These are phyloP conservation scores for Cyphomyrus discorhynchus DNA, from an alignment of 2,113 vertebrate genomes.

Conservation along the genomic window DNA sequence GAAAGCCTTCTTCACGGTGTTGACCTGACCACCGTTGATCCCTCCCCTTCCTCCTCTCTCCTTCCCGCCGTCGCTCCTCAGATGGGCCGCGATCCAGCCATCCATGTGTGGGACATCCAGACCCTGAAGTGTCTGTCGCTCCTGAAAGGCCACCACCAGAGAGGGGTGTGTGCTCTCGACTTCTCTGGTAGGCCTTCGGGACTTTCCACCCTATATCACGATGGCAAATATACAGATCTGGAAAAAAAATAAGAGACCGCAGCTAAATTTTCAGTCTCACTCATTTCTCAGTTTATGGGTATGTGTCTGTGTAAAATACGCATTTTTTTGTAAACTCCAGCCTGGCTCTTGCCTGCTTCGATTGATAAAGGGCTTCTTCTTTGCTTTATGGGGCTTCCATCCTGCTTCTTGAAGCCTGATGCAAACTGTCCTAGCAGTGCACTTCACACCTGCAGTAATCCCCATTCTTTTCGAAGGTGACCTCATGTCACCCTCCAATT, in stretches of 20 bases:
- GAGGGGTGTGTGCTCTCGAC: slow-evolving; percentile 89
- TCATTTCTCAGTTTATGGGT: not conserved
- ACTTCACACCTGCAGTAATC: too few relatives aligned
- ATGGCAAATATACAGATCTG: not conserved
- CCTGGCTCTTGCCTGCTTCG: not conserved
- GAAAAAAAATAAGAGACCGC: not conserved
- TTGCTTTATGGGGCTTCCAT: not conserved
- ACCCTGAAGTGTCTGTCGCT: slow-evolving; percentile 87
- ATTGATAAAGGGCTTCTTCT: not conserved
- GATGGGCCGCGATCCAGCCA: slow-evolving; percentile 89
- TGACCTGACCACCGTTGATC: not conserved
- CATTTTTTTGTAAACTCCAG: too few relatives aligned
- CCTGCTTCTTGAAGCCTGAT: too few relatives aligned
- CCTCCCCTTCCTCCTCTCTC: not conserved
- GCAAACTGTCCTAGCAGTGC: too few relatives aligned
- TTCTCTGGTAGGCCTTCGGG: slow-evolving; percentile 73
- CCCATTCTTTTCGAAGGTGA: too few relatives aligned
- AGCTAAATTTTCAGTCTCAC: not conserved
- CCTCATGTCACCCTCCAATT: too few relatives aligned
- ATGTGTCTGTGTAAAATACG: not conserved
- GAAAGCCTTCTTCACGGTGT: not conserved
- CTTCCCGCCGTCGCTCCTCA: slow-evolving; percentile 31
- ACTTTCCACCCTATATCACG: not conserved
- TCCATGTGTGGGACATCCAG: slow-evolving; percentile 92
- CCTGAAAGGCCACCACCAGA: slow-evolving; percentile 82